Conservation (phyloP, 1,140 invertebrate genomes). For the Aphidius ervi region DNA sequence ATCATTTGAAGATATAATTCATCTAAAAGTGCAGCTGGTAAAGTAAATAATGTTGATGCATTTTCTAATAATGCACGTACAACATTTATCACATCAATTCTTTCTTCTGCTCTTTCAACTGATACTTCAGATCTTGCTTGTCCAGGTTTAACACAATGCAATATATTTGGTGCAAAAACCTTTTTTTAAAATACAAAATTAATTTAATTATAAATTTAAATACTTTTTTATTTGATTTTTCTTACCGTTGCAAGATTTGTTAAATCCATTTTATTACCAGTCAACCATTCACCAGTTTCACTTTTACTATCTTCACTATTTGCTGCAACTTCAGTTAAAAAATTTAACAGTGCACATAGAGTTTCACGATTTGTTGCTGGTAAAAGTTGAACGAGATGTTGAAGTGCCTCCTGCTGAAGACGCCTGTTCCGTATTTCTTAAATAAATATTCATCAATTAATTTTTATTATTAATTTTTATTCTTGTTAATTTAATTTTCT, state of each 20-base stretch:
- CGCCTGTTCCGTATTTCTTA: constrained; percentile 76
- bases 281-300: constrained; percentile 59
- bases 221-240: constrained; percentile 2
- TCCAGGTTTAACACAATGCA: constrained; percentile 70
- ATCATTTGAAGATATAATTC: constrained; percentile 81
- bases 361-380: constrained; percentile 85
- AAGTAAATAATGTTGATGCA: constrained; percentile 68
- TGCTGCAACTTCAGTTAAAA: constrained; percentile 74
- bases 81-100: constrained; percentile 85
- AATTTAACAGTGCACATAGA: constrained; percentile 73
- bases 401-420: constrained; percentile 76
- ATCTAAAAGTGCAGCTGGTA: constrained; percentile 75
- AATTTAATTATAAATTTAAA: neutral
- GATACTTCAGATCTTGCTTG: constrained; percentile 60
- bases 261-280: constrained; percentile 91
- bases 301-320: constrained; percentile 65
- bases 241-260: constrained; percentile 78
- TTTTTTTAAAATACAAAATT: constrained; percentile 20
- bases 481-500: neutral
- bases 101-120: constrained; percentile 71
- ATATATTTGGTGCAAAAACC: constrained; percentile 89
- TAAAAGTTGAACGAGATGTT: constrained; percentile 79
- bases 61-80: constrained; percentile 78
- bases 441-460: constrained; percentile 14
- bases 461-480: neutral